Base-by-base conservation (phyloP, 2,113 vertebrate species). In the Bos indicus region DNA sequence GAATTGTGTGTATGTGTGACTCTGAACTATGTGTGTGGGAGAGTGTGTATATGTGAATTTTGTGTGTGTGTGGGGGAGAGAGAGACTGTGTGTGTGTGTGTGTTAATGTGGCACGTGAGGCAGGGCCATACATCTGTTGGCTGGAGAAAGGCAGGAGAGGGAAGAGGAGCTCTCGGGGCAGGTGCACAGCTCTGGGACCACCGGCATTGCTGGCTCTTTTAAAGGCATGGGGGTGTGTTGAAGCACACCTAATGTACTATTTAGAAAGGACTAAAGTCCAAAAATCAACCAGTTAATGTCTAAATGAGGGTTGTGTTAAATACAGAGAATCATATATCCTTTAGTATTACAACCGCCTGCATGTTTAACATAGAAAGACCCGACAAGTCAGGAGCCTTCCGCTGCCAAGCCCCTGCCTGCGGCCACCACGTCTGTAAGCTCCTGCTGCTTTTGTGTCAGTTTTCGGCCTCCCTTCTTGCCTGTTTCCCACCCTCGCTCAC, bases 121-220 rank as follows among this genome's bases (percentile, higher is more conserved):
- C 26, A 48, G 84, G 88, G 48, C 9, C 19, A 9, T 36, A 10
- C 17, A 2, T 6, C 33, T 11, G 30, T 54, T 25, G 64, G 40
- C 40, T 21, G 92, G 62, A 33, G 52, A 57, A 71, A 82, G 52
- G 51, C 25, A 4, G 40, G 60, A 62, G 59, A 1, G 7, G 4
- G 81, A 3, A 81, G 11, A 52, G 46, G 15, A 78, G 5, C 11
- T 67, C 25, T 78, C 43, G 5, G 52, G 25, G 62, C 48, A 51
- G 62, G 16, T 13, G 52, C 48, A 11, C 5, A 1, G 54, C 48
- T 15, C 30, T 9, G 59, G 56, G 52, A 17, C 59, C 91, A 10
- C 7, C 15, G 13, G 15, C 33, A 3, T 46, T 14, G 21, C 59
- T 48, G 33, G 2, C 15, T 26, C 0, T 14, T 30, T 26, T 28